These are phyloP conservation scores for Atta colombica DNA, from an alignment of 1,140 invertebrate genomes.

Conservation along the genomic window DNA sequence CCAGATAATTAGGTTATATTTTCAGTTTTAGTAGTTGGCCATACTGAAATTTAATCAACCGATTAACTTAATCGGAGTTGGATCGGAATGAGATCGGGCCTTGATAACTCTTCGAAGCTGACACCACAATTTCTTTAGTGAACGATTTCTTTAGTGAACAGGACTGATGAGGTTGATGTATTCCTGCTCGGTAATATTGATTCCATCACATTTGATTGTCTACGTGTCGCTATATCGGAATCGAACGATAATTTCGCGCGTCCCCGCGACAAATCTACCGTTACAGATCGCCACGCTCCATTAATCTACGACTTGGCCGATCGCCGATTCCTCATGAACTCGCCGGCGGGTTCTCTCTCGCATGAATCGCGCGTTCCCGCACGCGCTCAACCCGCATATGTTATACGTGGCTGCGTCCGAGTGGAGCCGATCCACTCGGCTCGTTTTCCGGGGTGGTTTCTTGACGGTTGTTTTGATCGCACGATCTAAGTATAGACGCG, in stretches of 20 bases:
- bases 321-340: conserved; percentile 58
- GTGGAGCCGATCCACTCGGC: conserved; percentile 26
- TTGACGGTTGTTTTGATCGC: conserved; percentile 60
- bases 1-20: too few species aligned
- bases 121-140: background rate
- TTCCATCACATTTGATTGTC: background rate
- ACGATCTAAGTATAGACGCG: conserved; percentile 57
- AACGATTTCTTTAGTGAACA: background rate
- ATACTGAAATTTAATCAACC: too few species aligned
- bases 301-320: conserved; percentile 57
- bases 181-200: background rate
- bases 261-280: conserved; percentile 57
- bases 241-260: conserved; percentile 9
- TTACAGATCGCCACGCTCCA: conserved; percentile 70
- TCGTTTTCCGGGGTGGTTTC: conserved; percentile 36
- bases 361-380: conserved; percentile 51
- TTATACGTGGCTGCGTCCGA: conserved; percentile 41
- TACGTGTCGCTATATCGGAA: background rate
- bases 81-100: too few species aligned
- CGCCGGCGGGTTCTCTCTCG: conserved; percentile 36
- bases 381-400: conserved; percentile 55
- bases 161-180: background rate
- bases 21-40: too few species aligned
- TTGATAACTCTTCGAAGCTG: too few species aligned
- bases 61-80: too few species aligned